Conservation (phyloP, 1,140 invertebrate species). For the Nebria ingens region DNA sequence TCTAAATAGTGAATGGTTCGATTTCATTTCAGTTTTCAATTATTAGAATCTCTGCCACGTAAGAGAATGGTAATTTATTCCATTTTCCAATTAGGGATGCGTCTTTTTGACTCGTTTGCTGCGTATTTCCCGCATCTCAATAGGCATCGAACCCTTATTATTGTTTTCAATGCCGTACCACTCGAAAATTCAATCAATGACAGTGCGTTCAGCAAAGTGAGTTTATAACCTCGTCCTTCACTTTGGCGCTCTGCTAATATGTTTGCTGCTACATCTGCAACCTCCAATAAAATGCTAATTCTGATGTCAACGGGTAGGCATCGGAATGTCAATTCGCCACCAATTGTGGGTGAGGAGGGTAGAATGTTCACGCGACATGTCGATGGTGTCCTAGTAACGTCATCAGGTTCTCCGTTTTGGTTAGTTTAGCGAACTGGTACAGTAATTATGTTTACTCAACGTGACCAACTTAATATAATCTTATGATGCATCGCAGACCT, state of each 20-base stretch:
- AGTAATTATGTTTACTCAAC: constrained; percentile 6
- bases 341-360: not conserved
- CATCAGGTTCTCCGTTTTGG: not conserved
- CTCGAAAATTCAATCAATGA: constrained; percentile 1
- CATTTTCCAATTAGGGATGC: constrained; percentile 2
- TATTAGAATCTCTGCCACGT: not conserved
- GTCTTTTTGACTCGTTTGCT: not conserved
- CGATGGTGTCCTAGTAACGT: not conserved
- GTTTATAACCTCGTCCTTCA: not conserved
- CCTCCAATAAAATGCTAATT: constrained; percentile 8
- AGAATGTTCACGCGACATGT: not conserved
- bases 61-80: constrained; percentile 4
- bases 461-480: constrained; percentile 5
- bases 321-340: not conserved
- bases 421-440: constrained; percentile 1
- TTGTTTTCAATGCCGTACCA: not conserved
- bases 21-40: constrained; percentile 7
- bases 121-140: not conserved
- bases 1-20: not conserved
- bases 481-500: not conserved
- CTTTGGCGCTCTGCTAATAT: constrained; percentile 5
- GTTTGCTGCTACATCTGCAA: constrained; percentile 6
- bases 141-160: constrained; percentile 1
- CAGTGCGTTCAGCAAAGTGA: not conserved
- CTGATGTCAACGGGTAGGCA: not conserved